Evolutionary conservation across 2,888 invertebrate genomes (phyloP).

Genomic region (Arge pagana): DNA sequence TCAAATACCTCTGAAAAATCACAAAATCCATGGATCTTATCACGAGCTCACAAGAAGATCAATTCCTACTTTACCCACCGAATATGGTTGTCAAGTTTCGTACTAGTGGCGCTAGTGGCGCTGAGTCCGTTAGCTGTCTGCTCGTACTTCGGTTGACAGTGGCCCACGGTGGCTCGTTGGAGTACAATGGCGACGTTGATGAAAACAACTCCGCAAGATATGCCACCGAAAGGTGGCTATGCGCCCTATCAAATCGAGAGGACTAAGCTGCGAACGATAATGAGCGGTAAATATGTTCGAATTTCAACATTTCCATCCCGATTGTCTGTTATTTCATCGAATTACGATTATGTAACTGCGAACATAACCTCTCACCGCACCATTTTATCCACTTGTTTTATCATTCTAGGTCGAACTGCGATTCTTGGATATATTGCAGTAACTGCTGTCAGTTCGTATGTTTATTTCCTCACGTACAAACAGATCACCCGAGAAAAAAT

Average conservation of each 20-base stretch:
- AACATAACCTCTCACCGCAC: neutral
- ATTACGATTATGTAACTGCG: constrained; percentile 10
- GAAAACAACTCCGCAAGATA: constrained; percentile 72
- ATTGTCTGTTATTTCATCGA: neutral
- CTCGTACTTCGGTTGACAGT: too few species aligned
- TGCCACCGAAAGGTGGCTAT: constrained; percentile 94
- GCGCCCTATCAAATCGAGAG: constrained; percentile 73
- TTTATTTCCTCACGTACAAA: constrained; percentile 65
- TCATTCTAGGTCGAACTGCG: constrained; percentile 65
- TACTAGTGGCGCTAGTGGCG: too few species aligned
- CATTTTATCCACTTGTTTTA: constrained; percentile 1
- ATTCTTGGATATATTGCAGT: constrained; percentile 64
- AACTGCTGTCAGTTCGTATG: constrained; percentile 63
- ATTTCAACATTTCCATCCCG: neutral
- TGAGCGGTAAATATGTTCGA: constrained; percentile 12
- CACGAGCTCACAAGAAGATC: too few species aligned
- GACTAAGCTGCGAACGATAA: constrained; percentile 50
- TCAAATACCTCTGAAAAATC: too few species aligned
- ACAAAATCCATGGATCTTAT: too few species aligned
- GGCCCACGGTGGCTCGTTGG: too few species aligned
- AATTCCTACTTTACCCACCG: too few species aligned
- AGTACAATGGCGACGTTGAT: constrained; percentile 54
- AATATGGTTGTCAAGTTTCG: too few species aligned
- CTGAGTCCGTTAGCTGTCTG: too few species aligned
- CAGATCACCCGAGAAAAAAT: constrained; percentile 63